Base-by-base conservation (phyloP, 2,797 vertebrate species). In the Pachyuromys duprasi region DNA sequence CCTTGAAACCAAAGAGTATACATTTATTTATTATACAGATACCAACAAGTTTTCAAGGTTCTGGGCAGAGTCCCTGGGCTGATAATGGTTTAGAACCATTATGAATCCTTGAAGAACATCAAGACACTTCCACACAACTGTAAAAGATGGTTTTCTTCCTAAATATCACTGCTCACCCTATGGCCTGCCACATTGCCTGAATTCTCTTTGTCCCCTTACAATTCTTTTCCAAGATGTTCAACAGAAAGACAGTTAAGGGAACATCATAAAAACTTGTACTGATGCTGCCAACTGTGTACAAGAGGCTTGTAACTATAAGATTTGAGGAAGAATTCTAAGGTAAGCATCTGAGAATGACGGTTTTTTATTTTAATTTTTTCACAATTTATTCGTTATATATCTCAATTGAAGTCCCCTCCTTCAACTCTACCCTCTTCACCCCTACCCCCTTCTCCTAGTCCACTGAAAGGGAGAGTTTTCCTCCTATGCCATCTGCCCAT, bases 151-250 rank as follows among this genome's bases (percentile, higher is more conserved):
- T 69, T 94, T 62, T 57, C 49, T 82, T 65, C n/a, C 3, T 79
- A 28, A n/a, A 3, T 18, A 55, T 2, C 2, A 11, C 22, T 2
- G 2, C 20, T 53, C 28, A 60, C 1, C 5, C 33, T 12, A 55
- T 1, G 9, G 22, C 13, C 83, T 24, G 14, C 39, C 60, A 69
- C 5, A 13, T 15, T 80, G n/a, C 67, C 33, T 28, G 24, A 3
- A n/a, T 24, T 42, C 39, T 65, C 20, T 4, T 76, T 63, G 24
- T 33, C 67, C 36, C 42, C 90, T 42, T 75, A 74, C 28, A 49
- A 18, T 36, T 74, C 62, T 89, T 79, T 96, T 31, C 67, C 36
- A 55, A 75, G 69, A 94, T 95, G 78, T 0, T 81, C 18, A 88
- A 62, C 22, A 86, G 33, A 84, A 81, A 36, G 20, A 28, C 42